Evolutionary conservation across 2,888 invertebrate species (phyloP).

Genomic region (Amphipoea oculea): DNA sequence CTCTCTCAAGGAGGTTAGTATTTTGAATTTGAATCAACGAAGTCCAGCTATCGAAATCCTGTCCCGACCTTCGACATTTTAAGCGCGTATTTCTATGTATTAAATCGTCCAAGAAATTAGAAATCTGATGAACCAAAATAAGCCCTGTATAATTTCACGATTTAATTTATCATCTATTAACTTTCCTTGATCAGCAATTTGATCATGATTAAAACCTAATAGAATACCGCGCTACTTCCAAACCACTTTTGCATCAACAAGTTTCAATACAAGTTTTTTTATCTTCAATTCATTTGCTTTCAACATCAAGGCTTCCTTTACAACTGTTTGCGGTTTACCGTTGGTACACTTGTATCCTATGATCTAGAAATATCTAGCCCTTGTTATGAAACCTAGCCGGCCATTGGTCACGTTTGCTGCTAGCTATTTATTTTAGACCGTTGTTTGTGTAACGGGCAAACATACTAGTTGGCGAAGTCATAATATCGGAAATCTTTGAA

Average conservation of each 20-base stretch:
- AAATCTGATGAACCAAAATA: background rate
- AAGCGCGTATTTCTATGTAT: background rate
- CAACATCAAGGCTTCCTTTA: conserved; percentile 50
- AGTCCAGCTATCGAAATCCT: background rate
- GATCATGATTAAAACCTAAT: conserved; percentile 26
- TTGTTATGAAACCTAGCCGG: conserved; percentile 83
- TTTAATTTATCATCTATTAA: background rate
- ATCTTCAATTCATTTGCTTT: conserved; percentile 45
- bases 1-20: conserved; percentile 21
- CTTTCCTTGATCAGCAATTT: background rate
- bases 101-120: background rate
- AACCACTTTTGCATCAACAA: conserved; percentile 13
- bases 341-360: conserved; percentile 74
- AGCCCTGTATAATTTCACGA: background rate
- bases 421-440: conserved; percentile 66
- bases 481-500: conserved; percentile 56
- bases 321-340: conserved; percentile 73
- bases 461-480: conserved; percentile 55
- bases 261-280: conserved; percentile 24
- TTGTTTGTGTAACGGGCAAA: conserved; percentile 71
- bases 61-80: background rate
- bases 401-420: conserved; percentile 80
- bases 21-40: background rate
- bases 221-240: background rate
- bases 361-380: conserved; percentile 82